phyloP scores from a whole-genome alignment of 2,113 vertebrate species.

The Malaclemys terrapin region DNA sequence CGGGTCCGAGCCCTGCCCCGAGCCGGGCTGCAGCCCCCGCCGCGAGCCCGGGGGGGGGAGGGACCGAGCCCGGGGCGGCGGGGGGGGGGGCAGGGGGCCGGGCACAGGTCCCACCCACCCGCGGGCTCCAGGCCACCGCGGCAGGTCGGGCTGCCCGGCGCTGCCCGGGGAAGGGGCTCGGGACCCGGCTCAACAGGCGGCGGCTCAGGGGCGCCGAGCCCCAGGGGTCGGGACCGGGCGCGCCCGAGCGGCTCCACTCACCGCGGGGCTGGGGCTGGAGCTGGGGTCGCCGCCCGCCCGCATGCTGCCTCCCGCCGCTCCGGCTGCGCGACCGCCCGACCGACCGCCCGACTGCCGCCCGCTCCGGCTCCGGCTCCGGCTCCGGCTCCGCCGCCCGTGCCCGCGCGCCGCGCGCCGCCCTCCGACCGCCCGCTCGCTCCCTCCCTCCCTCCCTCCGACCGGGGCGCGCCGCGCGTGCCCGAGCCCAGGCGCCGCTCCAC shows the following conservation, averaged over 20 bases:
- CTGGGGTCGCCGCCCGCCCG: slow-evolving; percentile 9
- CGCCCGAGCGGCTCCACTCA: not conserved
- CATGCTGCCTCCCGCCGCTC: slow-evolving; percentile 7
- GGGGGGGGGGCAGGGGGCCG: too few species aligned
- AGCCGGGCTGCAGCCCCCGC: not conserved
- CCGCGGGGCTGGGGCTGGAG: not conserved
- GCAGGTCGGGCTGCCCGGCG: too few species aligned
- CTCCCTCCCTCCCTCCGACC: too few species aligned
- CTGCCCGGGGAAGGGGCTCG: not conserved
- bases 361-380: not conserved
- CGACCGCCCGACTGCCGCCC: not conserved
- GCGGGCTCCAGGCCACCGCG: too few species aligned
- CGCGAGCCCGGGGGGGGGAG: not conserved
- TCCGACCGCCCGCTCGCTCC: not conserved
- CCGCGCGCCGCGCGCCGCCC: not conserved
- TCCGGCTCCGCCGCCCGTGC: not conserved
- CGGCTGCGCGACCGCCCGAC: not conserved
- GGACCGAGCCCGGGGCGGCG: too few species aligned
- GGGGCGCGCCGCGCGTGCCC: not conserved
- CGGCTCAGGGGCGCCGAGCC: not conserved
- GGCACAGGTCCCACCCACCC: too few species aligned
- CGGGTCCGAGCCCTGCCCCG: not conserved
- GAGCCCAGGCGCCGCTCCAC: not conserved
- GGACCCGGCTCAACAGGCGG: not conserved
- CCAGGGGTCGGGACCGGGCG: too few species aligned